phyloP scores from a whole-genome alignment of 2,113 vertebrate species.

The Chlamydotis undulata region DNA sequence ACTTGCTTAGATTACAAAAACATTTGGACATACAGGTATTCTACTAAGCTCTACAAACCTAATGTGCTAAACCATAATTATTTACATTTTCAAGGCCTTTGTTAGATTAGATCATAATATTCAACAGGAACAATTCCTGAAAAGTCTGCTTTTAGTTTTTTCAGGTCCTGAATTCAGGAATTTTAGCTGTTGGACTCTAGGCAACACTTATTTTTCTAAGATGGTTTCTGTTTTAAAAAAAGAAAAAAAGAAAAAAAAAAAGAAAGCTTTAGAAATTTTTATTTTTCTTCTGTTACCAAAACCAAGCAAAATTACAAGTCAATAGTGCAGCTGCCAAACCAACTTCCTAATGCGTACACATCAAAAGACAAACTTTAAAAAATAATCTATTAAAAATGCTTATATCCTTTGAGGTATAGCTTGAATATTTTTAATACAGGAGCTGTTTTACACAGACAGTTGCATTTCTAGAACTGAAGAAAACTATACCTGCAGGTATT shows the following conservation, averaged over 20 bases:
- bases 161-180: not conserved
- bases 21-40: not conserved
- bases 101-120: not conserved
- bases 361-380: not conserved
- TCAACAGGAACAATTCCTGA: not conserved
- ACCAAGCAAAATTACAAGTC: not conserved
- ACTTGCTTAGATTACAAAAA: not conserved
- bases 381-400: not conserved
- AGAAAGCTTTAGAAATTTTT: not conserved
- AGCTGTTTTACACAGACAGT: not conserved
- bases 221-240: not conserved
- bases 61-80: not conserved
- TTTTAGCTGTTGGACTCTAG: not conserved
- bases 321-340: not conserved
- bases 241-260: not conserved
- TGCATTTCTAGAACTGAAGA: not conserved
- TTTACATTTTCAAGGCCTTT: not conserved
- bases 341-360: not conserved
- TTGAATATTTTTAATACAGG: not conserved
- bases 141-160: not conserved
- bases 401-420: not conserved
- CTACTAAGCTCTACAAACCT: not conserved
- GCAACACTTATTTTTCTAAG: not conserved
- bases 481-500: not conserved
- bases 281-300: not conserved